phyloP scores from a whole-genome alignment of 2,888 invertebrate genomes.

The Helobdella robusta region DNA sequence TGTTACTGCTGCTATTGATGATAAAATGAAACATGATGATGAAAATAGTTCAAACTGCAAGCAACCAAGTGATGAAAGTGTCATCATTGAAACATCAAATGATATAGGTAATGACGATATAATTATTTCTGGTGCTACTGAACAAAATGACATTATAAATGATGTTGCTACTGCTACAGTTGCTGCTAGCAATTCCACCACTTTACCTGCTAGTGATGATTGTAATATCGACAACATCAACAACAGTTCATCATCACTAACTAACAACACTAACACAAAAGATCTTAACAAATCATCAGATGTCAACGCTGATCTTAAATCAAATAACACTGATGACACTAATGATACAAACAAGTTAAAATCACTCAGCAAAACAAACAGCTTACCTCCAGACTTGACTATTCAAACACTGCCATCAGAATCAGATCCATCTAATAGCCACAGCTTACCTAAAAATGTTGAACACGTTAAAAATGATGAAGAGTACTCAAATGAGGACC shows the following conservation, averaged over 20 bases:
- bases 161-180: conserved; percentile 1
- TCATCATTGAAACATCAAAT: no score
- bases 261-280: neutral
- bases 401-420: no score
- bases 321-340: neutral
- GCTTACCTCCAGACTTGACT: conserved; percentile 6
- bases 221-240: neutral
- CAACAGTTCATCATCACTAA: no score
- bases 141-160: no score
- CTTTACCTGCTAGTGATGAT: neutral
- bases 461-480: conserved; percentile 2
- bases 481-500: neutral
- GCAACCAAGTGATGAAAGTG: no score
- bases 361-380: neutral
- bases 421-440: no score
- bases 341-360: neutral
- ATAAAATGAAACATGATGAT: no score
- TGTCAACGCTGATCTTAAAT: no score
- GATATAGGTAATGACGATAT: no score
- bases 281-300: neutral
- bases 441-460: neutral
- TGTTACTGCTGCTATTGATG: no score
- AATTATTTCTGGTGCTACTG: no score
- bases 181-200: conserved; percentile 1
- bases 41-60: no score